A percentile compares a stretch with the other conserved stretches of the same genome.
Evolutionary conservation across 2,113 vertebrate genomes (phyloP).

Genomic region (Maccullochella peelii): DNA sequence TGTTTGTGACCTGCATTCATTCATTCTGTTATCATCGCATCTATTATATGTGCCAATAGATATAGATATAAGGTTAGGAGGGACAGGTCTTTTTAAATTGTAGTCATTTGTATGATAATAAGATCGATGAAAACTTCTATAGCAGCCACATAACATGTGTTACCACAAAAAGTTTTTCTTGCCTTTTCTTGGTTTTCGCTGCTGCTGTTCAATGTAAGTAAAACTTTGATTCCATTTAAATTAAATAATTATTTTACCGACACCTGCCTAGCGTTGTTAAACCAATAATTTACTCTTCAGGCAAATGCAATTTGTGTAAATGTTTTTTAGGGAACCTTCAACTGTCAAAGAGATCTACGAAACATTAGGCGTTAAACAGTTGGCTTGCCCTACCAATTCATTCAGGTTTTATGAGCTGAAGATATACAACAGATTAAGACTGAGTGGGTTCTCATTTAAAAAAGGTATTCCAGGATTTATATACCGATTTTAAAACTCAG

Average conservation of each 20-base stretch:
- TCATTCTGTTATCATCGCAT: constrained; percentile 25
- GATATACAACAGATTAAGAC: neutral
- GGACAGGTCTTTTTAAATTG: neutral
- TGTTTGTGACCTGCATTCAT: constrained; percentile 37
- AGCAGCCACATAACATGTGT: neutral
- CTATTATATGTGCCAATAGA: constrained; percentile 22
- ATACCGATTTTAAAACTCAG: constrained; percentile 7
- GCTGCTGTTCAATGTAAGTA: neutral
- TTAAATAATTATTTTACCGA: neutral
- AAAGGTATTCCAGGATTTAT: constrained; percentile 6
- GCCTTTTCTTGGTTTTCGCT: neutral
- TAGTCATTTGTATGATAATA: constrained; percentile 20
- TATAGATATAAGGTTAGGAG: neutral
- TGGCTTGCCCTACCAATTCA: neutral
- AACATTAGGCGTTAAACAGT: neutral
- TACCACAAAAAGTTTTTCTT: neutral
- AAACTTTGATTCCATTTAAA: neutral
- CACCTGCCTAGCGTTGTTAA: neutral
- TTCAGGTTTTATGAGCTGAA: neutral
- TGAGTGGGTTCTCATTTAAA: neutral
- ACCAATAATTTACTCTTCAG: neutral
- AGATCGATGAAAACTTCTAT: neutral
- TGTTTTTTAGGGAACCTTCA: neutral
- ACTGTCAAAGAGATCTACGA: neutral
- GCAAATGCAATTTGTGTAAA: neutral